Percentiles rank a stretch among this genome's conserved stretches.
Conservation (phyloP, 2,888 invertebrate species). For the Drosophila koepferae region DNA sequence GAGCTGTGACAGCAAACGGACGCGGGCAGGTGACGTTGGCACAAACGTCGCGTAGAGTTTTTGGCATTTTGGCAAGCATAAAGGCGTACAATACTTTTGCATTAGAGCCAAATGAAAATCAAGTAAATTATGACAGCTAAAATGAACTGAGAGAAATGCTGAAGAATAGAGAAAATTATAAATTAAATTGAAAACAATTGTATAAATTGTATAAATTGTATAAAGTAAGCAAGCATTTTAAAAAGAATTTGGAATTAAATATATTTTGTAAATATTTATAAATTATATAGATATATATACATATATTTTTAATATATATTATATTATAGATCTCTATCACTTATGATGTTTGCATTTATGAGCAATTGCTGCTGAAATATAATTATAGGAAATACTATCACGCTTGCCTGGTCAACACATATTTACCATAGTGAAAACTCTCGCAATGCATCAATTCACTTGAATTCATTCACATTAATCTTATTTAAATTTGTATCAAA, state of each 20-base stretch:
- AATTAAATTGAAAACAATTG: background rate
- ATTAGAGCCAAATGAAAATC: background rate
- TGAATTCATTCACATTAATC: too few species aligned
- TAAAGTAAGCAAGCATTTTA: background rate
- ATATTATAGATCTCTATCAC: too few species aligned
- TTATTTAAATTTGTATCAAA: background rate
- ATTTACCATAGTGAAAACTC: too few species aligned
- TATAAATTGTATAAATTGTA: too few species aligned
- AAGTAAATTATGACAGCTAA: background rate
- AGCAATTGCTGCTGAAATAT: background rate
- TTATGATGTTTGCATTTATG: too few species aligned
- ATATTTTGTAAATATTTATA: too few species aligned
- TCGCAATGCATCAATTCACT: accelerated
- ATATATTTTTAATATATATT: too few species aligned
- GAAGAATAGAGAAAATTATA: background rate
- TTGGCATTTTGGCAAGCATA: slow-evolving; percentile 21
- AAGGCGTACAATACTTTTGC: slow-evolving; percentile 7
- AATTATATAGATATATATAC: too few species aligned
- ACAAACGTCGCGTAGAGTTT: background rate
- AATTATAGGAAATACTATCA: background rate
- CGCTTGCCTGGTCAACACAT: background rate
- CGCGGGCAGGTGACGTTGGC: slow-evolving; percentile 18
- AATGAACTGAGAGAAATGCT: background rate
- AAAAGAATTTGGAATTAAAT: too few species aligned
- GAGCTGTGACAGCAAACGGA: slow-evolving; percentile 16